Evolutionary conservation across 1,140 invertebrate species (phyloP).

Genomic region (Drosophila varians): DNA sequence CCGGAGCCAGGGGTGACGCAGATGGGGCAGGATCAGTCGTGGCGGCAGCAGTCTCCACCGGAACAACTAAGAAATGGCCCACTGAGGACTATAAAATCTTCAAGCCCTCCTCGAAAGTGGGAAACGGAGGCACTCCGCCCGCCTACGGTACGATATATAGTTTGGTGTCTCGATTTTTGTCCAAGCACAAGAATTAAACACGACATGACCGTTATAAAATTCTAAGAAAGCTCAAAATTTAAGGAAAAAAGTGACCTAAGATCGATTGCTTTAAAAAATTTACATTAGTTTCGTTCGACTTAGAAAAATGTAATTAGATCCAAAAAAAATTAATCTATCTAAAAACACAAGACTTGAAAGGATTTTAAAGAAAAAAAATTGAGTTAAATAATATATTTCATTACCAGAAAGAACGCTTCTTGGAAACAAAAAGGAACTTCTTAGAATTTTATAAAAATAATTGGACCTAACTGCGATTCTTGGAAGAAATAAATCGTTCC

Average conservation of each 20-base stretch:
- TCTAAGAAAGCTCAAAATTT: background rate
- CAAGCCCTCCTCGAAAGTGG: slow-evolving; percentile 32
- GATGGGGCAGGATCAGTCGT: slow-evolving; percentile 19
- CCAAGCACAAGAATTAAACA: background rate
- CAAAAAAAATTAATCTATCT: background rate
- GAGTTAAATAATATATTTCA: background rate
- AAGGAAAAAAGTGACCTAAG: background rate
- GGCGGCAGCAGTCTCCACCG: slow-evolving; percentile 1
- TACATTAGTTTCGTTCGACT: background rate
- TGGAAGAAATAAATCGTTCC: background rate
- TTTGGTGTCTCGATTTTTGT: background rate
- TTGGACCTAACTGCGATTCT: background rate
- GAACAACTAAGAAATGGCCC: slow-evolving; percentile 47
- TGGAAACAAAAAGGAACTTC: background rate
- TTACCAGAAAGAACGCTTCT: background rate
- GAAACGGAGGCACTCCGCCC: slow-evolving; percentile 12
- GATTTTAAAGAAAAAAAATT: background rate
- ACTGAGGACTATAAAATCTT: slow-evolving; percentile 52
- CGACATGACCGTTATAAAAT: background rate
- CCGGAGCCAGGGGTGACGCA: background rate
- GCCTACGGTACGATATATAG: slow-evolving; percentile 37
- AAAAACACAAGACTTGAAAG: background rate
- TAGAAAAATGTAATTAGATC: background rate
- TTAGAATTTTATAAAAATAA: background rate
- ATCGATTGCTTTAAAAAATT: background rate